Evolutionary conservation across 2,888 invertebrate species (phyloP), one percentile per base, ranked within the genome.

Genomic region (Papilio demoleus): DNA sequence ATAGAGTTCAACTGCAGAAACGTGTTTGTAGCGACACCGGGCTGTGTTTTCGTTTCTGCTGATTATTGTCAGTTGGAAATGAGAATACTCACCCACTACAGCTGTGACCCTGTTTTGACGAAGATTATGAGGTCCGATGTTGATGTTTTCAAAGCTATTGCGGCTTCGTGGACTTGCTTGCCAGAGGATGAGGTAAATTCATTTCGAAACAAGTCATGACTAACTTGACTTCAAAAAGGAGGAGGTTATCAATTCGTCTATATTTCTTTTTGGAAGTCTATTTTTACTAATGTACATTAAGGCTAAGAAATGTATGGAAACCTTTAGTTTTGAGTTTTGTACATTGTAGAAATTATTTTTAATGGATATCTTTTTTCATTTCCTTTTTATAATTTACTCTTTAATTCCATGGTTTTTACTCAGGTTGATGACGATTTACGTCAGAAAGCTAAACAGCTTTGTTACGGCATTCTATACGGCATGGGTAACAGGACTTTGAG

Each of bases 21-120:
- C 75, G 94, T 95, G n/a, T 97, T 97, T 83, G 87, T 92, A 71
- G 94, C 96, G 0, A 79, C 86, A 1, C 78, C 86, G 40, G 94
- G 94, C 0, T 93, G 90, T 72, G 87, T 96, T 58, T 90, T 99
- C 66, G 86, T 99, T 58, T 96, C 99, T 0, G 98, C 98, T 0
- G 99, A 99, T 92, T 99, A 98, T 89, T 98, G 98, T 77, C 99
- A 99, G 87, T 85, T 99, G 71, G 99, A 99, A 89, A 94, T 99
- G 85, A 93, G 99, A 75, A 95, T 99, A 70, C 90, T 99, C 76
- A 97, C 99, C 19, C 98, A 99, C 88, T 94, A 99, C 71, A 97
- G 97, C 9, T 91, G 94, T 72, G 99, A 99, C 88, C 75, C 86
- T 8, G 93, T 94, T 58, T 88, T 99, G 42, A 92, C 95, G 61